These are phyloP conservation scores for Ophioninae sp. DNA, from an alignment of 2,888 invertebrate species.

Conservation along the genomic window DNA sequence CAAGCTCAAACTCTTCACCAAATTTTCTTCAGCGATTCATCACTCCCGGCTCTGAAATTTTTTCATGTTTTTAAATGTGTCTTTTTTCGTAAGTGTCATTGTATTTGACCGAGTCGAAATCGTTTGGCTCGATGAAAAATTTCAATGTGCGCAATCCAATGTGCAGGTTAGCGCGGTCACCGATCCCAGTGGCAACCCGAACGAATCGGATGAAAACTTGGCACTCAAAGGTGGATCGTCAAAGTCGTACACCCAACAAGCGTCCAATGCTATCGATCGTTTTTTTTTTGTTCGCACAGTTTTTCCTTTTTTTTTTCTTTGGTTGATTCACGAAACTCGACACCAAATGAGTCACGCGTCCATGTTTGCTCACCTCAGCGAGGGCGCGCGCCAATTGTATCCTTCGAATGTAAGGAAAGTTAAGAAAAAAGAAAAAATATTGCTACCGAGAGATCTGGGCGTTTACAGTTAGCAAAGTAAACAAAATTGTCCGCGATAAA, in stretches of 20 bases:
- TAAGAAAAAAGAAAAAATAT: background rate
- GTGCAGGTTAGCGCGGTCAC: too few relatives aligned
- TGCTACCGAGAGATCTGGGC: background rate
- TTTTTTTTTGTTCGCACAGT: background rate
- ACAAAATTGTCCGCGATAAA: background rate
- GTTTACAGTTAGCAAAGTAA: background rate
- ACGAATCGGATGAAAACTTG: background rate
- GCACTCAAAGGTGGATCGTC: background rate
- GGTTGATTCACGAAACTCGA: conserved; percentile 10
- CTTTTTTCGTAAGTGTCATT: too few relatives aligned
- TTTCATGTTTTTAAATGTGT: too few relatives aligned
- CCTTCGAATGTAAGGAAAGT: background rate
- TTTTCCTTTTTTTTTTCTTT: background rate
- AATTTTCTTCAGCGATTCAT: too few relatives aligned
- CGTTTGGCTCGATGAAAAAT: too few relatives aligned
- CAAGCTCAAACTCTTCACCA: too few relatives aligned
- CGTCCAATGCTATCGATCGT: background rate
- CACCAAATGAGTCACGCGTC: conserved; percentile 17
- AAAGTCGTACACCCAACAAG: background rate
- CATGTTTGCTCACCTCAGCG: background rate
- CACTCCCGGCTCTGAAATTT: too few relatives aligned
- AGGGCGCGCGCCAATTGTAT: conserved; percentile 12
- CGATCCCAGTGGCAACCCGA: too few relatives aligned
- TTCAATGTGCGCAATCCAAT: too few relatives aligned
- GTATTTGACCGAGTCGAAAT: too few relatives aligned